These are phyloP conservation scores for Callyntrura sp. DNA, from an alignment of 2,888 invertebrate species.

Conservation along the genomic window DNA sequence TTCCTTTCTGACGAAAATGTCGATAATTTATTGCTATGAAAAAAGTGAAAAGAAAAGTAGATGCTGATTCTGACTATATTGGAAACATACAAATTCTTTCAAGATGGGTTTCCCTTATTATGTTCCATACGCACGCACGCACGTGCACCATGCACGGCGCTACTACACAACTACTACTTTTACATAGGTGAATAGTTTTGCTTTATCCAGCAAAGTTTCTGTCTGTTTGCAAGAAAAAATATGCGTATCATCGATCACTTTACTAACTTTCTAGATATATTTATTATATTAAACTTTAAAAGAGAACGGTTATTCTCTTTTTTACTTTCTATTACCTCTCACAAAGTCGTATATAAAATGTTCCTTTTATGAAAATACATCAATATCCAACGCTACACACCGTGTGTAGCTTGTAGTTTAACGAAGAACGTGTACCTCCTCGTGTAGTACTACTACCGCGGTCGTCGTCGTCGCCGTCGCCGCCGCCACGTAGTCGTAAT, in stretches of 20 bases:
- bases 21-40: slow-evolving; percentile 75
- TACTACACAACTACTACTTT: no score
- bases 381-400: not conserved
- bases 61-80: slow-evolving; percentile 50
- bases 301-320: not conserved
- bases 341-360: not conserved
- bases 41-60: slow-evolving; percentile 35
- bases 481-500: slow-evolving; percentile 18
- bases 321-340: not conserved
- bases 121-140: not conserved
- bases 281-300: no score
- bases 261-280: no score
- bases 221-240: slow-evolving; percentile 23
- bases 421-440: no score
- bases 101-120: slow-evolving; percentile 4
- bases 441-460: not conserved
- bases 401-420: no score
- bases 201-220: not conserved
- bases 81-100: not conserved
- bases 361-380: not conserved
- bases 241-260: slow-evolving; percentile 10
- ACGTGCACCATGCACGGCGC: no score
- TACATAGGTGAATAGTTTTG: not conserved
- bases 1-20: slow-evolving; percentile 67
- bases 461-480: not conserved